Conservation (phyloP, 2,113 vertebrate species). For the Salvelinus fontinalis region DNA sequence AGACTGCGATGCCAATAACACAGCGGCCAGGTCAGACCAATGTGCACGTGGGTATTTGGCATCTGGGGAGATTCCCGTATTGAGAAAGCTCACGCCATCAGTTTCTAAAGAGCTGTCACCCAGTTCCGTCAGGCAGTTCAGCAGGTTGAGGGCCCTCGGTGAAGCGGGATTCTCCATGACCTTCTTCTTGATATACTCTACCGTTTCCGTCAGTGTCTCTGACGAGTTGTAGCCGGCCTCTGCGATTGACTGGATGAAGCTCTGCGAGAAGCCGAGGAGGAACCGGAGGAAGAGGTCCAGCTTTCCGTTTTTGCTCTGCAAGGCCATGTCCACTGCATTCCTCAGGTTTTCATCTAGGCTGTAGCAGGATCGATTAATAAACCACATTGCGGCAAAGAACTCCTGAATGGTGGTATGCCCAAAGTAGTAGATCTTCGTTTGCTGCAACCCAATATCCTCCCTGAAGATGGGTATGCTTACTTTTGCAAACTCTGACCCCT, state of each 20-base stretch:
- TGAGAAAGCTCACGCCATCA: constrained; percentile 30
- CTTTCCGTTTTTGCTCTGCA: background rate
- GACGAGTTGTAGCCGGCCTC: background rate
- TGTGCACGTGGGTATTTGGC: background rate
- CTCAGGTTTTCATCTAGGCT: background rate
- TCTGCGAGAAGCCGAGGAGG: constrained; percentile 20
- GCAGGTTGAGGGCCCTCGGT: constrained; percentile 5
- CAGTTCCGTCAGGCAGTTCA: constrained; percentile 47
- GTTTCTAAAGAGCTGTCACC: constrained; percentile 27
- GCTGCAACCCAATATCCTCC: constrained; percentile 32
- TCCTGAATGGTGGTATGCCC: constrained; percentile 47
- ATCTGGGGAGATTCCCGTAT: background rate
- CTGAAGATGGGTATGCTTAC: constrained; percentile 42
- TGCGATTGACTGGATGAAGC: background rate
- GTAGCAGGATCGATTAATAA: background rate
- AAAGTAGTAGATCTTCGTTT: constrained; percentile 46
- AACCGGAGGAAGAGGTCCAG: constrained; percentile 44
- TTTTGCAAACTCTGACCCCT: constrained; percentile 19
- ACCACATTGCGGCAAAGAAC: constrained; percentile 43
- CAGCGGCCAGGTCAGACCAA: constrained; percentile 22
- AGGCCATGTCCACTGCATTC: constrained; percentile 15
- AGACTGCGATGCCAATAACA: background rate
- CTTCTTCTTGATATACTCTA: constrained; percentile 31
- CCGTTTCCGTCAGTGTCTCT: background rate
- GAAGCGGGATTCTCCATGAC: constrained; percentile 25